Base-by-base conservation (phyloP, 1,140 invertebrate species). In the Trichonephila clavata region DNA sequence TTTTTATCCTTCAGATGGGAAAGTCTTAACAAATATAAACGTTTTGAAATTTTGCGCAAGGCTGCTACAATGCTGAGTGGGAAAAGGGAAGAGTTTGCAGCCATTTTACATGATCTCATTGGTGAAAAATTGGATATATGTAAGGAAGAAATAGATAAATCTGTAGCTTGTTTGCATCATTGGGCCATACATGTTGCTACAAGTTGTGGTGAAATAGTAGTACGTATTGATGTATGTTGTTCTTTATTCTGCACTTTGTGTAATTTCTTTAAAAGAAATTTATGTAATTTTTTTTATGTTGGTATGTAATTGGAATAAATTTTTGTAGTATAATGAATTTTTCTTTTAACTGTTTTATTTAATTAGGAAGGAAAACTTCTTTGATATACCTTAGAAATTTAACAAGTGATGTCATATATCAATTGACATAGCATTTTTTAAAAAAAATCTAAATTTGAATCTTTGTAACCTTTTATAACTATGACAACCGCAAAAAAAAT, bases 131-230 rank as follows among this genome's bases (percentile, higher is more conserved):
- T 94, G 39, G 95, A 95, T 14, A 94, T 95, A 43, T 95, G 95
- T 63, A 87, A 94, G 65, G 83, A 94, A 43, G 96, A 96, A 95
- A 95, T 97, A 1, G 95, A 96, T 63, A 90, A 95, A 24, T 95
- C 96, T 7, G 94, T 96, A 10, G 94, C 96, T 71, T 94, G 96
- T 63, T 94, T 96, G 32, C 96, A 96, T 94, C 95, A 96, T 94
- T 96, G 96, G 96, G 96, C 96, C 24, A 95, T 95, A 14, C 96
- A 96, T 93, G 95, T 95, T 95, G 96, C 96, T 94, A 96, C 96
- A 50, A 32, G 20, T 39, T 14, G 10, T 50, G 43, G 43, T 43
- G 27, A 81, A 81, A 27, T 20, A 81, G 43, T 81, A 16, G 77
- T 81, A n/a, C 13, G 21, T 7, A 21, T 32, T 18, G 16, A 68